Conservation (phyloP, 2,113 vertebrate genomes). For the Anoplopoma fimbria region DNA sequence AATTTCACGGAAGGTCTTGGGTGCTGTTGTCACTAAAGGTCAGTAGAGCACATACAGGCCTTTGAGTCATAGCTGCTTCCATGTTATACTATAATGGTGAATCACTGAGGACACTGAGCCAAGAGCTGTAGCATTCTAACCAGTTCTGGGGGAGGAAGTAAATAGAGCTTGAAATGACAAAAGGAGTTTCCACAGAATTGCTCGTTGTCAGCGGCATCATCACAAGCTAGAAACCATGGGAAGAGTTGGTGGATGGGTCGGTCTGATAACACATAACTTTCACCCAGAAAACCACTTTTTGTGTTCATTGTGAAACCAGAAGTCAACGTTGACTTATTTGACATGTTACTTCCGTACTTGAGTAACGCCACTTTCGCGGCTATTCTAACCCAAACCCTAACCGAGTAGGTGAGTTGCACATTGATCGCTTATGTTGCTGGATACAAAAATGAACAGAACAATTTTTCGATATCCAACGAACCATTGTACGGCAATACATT, state of each 20-base stretch:
- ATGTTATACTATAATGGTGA: not conserved
- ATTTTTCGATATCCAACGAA: not conserved
- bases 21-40: not conserved
- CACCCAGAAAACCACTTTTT: too few species aligned
- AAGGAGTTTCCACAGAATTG: not conserved
- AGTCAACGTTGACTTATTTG: too few species aligned
- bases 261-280: not conserved
- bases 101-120: not conserved
- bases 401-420: not conserved
- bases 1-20: slow-evolving; percentile 1
- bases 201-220: not conserved
- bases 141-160: not conserved
- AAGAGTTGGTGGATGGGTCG: not conserved
- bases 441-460: not conserved
- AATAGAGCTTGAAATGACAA: not conserved
- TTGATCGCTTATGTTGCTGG: not conserved
- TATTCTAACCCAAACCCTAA: not conserved
- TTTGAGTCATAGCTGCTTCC: slow-evolving; percentile 17
- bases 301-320: too few species aligned
- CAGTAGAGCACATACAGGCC: not conserved
- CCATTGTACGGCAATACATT: not conserved
- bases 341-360: not conserved
- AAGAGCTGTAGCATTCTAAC: not conserved
- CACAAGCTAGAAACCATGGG: too few species aligned
- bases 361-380: too few species aligned